Evolutionary conservation across 2,888 invertebrate genomes (phyloP).

Genomic region (Salticus scenicus): DNA sequence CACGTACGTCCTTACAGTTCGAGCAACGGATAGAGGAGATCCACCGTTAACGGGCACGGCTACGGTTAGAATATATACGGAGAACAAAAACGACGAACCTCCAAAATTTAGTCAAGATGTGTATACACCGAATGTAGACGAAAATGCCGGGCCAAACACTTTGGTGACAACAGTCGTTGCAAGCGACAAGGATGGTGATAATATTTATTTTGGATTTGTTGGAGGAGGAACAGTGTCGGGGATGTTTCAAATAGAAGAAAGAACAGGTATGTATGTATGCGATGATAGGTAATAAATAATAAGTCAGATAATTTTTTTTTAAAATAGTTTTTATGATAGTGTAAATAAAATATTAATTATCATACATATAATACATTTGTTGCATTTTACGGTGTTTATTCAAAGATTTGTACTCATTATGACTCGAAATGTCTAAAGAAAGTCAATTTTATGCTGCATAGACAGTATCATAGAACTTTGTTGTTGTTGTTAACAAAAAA

Average conservation of each 20-base stretch:
- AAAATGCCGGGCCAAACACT: conserved; percentile 95
- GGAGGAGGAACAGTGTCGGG: conserved; percentile 90
- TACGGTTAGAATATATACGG: conserved; percentile 95
- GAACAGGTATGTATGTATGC: conserved; percentile 80
- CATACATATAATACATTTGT: too few species aligned
- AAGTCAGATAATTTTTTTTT: too few species aligned
- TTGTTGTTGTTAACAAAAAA: too few species aligned
- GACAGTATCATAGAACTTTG: too few species aligned
- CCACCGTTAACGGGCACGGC: conserved; percentile 94
- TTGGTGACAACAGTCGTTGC: conserved; percentile 97
- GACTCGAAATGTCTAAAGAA: too few species aligned
- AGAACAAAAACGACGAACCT: conserved; percentile 97
- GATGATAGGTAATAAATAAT: too few species aligned
- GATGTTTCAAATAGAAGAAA: conserved; percentile 95
- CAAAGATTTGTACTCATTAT: too few species aligned
- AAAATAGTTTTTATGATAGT: too few species aligned
- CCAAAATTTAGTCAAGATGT: conserved; percentile 97
- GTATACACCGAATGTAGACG: conserved; percentile 96
- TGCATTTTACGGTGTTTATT: too few species aligned
- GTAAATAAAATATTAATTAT: too few species aligned
- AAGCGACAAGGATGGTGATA: conserved; percentile 97
- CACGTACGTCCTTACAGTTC: conserved; percentile 94
- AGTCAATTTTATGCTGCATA: too few species aligned
- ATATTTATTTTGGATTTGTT: conserved; percentile 90
- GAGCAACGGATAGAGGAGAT: conserved; percentile 95